A percentile compares a stretch with the other conserved stretches of the same genome.
Evolutionary conservation across 1,140 invertebrate species (phyloP).

Genomic region (Drosophila pruinosa): DNA sequence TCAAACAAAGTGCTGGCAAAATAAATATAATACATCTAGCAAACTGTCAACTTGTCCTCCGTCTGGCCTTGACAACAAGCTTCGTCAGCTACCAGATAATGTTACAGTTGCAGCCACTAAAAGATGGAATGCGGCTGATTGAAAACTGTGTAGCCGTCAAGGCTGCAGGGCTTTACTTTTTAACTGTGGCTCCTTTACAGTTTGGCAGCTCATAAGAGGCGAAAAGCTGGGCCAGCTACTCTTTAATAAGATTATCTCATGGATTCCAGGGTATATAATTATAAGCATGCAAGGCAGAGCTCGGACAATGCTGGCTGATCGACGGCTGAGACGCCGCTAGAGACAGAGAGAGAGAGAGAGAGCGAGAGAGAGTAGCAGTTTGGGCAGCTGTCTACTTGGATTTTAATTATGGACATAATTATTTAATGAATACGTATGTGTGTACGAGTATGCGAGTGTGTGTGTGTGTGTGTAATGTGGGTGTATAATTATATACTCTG

Average conservation of each 20-base stretch:
- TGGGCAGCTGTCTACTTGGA: constrained; percentile 41
- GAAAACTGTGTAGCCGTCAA: background rate
- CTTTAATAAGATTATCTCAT: constrained; percentile 31
- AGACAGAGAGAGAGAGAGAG: background rate
- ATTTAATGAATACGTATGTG: constrained; percentile 62
- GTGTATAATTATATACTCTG: constrained; percentile 58
- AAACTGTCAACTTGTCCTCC: background rate
- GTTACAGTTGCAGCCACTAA: background rate
- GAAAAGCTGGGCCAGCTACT: background rate
- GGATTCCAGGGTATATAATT: constrained; percentile 40
- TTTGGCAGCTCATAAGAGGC: constrained; percentile 1
- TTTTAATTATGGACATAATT: constrained; percentile 76
- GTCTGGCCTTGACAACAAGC: background rate
- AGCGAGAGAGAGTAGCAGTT: background rate
- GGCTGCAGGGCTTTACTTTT: background rate
- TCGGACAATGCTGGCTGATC: background rate
- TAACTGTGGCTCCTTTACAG: background rate
- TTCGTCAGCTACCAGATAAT: background rate
- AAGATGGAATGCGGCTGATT: background rate
- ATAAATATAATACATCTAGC: background rate
- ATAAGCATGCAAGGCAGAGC: constrained; percentile 22
- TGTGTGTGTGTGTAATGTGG: constrained; percentile 28
- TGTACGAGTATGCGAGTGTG: background rate
- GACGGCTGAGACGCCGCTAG: background rate
- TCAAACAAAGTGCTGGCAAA: background rate